Conservation (phyloP, 2,113 vertebrate genomes). For the Nothocercus julius region DNA sequence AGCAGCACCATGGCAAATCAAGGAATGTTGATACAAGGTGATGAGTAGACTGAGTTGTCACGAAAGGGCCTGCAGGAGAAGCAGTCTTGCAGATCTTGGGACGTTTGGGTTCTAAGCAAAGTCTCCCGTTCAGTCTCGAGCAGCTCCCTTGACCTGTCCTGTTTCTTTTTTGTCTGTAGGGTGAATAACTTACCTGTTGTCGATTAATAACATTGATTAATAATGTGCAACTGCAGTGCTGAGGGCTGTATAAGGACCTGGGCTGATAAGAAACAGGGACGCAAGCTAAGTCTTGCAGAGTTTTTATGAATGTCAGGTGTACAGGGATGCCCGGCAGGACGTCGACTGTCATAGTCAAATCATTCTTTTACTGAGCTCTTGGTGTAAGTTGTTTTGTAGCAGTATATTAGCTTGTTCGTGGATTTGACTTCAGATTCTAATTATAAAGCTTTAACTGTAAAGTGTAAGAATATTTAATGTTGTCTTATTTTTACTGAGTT, state of each 20-base stretch:
- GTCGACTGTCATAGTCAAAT: background rate
- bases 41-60: accelerated
- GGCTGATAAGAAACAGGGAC: background rate
- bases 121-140: background rate
- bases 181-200: background rate
- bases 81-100: background rate
- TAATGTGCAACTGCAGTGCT: background rate
- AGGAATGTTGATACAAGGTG: background rate
- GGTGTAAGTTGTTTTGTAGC: background rate
- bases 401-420: background rate
- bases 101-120: background rate
- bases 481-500: conserved; percentile 25
- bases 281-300: background rate
- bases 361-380: background rate
- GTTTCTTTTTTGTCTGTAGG: background rate
- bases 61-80: background rate
- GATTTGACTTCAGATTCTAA: conserved; percentile 7
- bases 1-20: background rate
- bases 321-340: background rate
- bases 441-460: background rate
- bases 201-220: background rate
- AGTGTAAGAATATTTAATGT: background rate
- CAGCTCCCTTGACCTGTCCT: background rate
- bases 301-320: background rate
- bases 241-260: background rate